Evolutionary conservation across 1,140 invertebrate species (phyloP).

Genomic region (Drosophila kurseongensis): DNA sequence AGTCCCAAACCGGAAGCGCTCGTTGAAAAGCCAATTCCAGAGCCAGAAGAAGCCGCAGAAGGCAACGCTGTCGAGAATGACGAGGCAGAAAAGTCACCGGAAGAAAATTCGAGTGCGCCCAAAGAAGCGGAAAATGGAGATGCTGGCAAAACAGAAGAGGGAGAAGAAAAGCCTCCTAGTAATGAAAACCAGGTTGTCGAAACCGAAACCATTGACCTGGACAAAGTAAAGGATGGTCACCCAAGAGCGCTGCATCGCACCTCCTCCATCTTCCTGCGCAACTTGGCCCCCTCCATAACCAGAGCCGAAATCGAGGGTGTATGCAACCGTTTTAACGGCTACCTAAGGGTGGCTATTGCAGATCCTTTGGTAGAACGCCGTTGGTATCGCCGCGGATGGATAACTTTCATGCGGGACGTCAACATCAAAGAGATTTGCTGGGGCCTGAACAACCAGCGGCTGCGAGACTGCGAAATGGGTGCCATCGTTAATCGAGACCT

Average conservation of each 20-base stretch:
- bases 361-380: conserved; percentile 98
- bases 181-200: conserved; percentile 19
- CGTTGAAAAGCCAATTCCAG: not conserved
- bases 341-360: conserved; percentile 97
- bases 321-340: conserved; percentile 97
- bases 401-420: conserved; percentile 97
- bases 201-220: conserved; percentile 77
- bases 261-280: conserved; percentile 97
- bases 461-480: conserved; percentile 95
- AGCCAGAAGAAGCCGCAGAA: conserved; percentile 3
- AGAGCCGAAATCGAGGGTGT: conserved; percentile 99
- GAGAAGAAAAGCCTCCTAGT: conserved; percentile 57
- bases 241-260: conserved; percentile 94
- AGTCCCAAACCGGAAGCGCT: conserved; percentile 24
- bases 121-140: conserved; percentile 17
- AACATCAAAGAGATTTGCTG: conserved; percentile 99
- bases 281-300: conserved; percentile 97
- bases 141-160: conserved; percentile 25
- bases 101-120: not conserved
- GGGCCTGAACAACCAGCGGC: conserved; percentile 96
- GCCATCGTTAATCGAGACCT: conserved; percentile 98
- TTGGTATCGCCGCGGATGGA: conserved; percentile 98
- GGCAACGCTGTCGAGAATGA: not conserved
- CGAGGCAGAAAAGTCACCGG: conserved; percentile 3
- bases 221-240: conserved; percentile 86